These are phyloP conservation scores for Acropora tenuis DNA, from an alignment of 64 coral and sea anemone species.

Conservation along the genomic window DNA sequence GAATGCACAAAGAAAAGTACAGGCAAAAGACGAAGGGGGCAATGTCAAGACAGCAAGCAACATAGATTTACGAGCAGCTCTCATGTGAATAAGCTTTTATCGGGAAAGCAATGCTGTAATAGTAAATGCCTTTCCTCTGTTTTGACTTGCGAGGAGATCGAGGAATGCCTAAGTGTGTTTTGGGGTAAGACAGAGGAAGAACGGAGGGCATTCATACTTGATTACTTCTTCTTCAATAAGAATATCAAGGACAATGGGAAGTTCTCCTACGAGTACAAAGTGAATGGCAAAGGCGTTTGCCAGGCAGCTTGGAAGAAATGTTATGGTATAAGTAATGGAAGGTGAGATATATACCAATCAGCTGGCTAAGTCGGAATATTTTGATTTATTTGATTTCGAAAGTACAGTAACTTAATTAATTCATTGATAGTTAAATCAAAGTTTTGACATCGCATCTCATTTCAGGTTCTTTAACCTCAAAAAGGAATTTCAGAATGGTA, in stretches of 20 bases:
- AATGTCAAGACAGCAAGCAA: neutral
- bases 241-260: neutral
- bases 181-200: neutral
- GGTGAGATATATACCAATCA: neutral
- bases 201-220: neutral
- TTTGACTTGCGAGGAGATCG: neutral
- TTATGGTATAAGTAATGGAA: neutral
- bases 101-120: neutral
- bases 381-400: neutral
- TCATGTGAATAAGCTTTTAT: neutral
- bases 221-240: neutral
- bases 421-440: too few relatives aligned
- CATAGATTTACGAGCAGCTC: neutral
- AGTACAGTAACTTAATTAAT: too few relatives aligned
- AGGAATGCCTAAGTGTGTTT: neutral
- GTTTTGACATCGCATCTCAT: neutral
- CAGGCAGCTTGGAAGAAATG: neutral
- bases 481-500: neutral
- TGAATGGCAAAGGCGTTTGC: neutral
- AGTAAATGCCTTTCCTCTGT: neutral
- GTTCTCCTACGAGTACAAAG: neutral
- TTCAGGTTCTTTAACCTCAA: slow-evolving; percentile 11
- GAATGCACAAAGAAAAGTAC: too few relatives aligned
- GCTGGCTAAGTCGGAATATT: neutral
- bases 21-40: neutral